A percentile compares a stretch with the other conserved stretches of the same genome.
Conservation (phyloP, 2,113 vertebrate species). For the Austrofundulus limnaeus region DNA sequence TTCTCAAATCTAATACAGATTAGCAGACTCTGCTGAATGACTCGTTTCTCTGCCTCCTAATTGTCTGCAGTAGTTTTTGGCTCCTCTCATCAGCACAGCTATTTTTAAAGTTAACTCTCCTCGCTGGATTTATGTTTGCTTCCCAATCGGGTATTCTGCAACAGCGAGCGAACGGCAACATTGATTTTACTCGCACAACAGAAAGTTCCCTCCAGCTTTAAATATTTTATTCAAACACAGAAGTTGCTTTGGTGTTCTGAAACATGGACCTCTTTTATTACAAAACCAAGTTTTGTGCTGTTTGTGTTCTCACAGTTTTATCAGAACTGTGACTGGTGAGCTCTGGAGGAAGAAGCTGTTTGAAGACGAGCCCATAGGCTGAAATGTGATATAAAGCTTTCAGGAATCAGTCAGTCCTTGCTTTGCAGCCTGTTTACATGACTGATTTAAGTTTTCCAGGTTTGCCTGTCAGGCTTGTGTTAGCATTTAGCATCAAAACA, state of each 20-base stretch:
- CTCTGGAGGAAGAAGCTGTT: slow-evolving; percentile 21
- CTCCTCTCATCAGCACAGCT: slow-evolving; percentile 57
- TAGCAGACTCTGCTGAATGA: slow-evolving; percentile 65
- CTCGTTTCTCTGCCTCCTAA: slow-evolving; percentile 37
- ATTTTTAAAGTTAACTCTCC: slow-evolving; percentile 20
- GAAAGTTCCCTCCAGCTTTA: too few relatives aligned
- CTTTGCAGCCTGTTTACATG: background rate
- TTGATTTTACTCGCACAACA: background rate
- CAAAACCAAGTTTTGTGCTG: slow-evolving; percentile 39
- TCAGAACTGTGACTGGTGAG: slow-evolving; percentile 47
- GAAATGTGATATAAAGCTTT: slow-evolving; percentile 22
- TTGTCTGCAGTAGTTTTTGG: slow-evolving; percentile 46
- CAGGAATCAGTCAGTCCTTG: slow-evolving; percentile 7
- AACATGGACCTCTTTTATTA: slow-evolving; percentile 14
- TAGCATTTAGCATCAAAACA: slow-evolving; percentile 14
- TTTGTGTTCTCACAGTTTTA: slow-evolving; percentile 22
- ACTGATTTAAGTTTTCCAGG: background rate
- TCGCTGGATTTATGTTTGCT: background rate
- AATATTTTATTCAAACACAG: slow-evolving; percentile 1
- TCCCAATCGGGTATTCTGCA: background rate
- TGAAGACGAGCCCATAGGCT: slow-evolving; percentile 1
- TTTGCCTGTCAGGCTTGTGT: too few relatives aligned
- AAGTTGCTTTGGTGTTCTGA: slow-evolving; percentile 13
- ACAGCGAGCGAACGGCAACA: background rate
- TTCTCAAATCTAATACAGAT: slow-evolving; percentile 59